Percentiles rank a stretch among this genome's conserved stretches.
phyloP scores from a whole-genome alignment of 2,888 invertebrate species.

The Pycnomerus fuliginosus region DNA sequence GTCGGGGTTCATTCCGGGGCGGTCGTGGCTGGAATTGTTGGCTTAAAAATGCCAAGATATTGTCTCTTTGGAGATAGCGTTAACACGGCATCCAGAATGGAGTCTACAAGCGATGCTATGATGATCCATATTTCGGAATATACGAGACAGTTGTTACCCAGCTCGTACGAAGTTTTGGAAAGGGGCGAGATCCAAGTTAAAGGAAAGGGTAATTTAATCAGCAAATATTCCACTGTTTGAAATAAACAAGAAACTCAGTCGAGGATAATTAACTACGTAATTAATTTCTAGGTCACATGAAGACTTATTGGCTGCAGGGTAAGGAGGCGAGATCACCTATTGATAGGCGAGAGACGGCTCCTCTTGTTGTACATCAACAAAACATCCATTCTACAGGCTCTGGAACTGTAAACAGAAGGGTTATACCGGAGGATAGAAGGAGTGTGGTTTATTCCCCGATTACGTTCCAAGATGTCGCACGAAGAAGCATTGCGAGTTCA shows the following conservation, averaged over 20 bases:
- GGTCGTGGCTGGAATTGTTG: constrained; percentile 92
- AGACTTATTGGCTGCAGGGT: constrained; percentile 84
- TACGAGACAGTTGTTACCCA: constrained; percentile 74
- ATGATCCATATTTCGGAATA: constrained; percentile 93
- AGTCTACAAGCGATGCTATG: constrained; percentile 90
- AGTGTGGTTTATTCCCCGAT: constrained; percentile 74
- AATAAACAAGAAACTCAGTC: too few relatives aligned
- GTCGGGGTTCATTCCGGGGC: constrained; percentile 90
- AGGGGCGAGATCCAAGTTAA: constrained; percentile 86
- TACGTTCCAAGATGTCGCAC: constrained; percentile 79
- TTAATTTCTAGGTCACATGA: constrained; percentile 67
- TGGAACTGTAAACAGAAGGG: constrained; percentile 29
- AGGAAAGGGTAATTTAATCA: constrained; percentile 87
- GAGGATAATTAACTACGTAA: too few relatives aligned
- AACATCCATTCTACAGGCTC: too few relatives aligned
- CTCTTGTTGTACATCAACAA: too few relatives aligned
- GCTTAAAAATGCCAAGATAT: constrained; percentile 88
- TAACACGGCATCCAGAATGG: constrained; percentile 90
- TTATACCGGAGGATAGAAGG: constrained; percentile 61
- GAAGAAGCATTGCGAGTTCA: constrained; percentile 76
- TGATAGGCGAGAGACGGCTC: constrained; percentile 31
- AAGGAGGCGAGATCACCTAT: constrained; percentile 65
- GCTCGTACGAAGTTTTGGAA: constrained; percentile 72
- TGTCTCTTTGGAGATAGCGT: constrained; percentile 90
- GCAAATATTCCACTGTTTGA: too few relatives aligned